These are phyloP conservation scores for Cheilinus undulatus DNA, from an alignment of 2,113 vertebrate genomes.

Conservation along the genomic window DNA sequence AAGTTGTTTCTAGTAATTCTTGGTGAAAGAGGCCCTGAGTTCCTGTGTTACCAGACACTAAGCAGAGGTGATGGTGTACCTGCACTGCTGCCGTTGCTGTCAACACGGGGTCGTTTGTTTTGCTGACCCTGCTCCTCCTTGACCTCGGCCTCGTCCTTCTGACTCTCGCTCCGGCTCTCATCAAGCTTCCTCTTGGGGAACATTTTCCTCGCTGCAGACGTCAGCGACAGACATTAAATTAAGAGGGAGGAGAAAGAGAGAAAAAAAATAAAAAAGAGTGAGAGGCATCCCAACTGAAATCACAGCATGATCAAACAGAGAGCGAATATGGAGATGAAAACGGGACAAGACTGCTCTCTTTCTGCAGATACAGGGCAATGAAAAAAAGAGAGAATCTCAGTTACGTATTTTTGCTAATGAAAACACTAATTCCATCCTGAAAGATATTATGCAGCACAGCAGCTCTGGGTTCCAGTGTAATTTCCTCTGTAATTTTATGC, in stretches of 20 bases:
- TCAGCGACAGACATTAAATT: constrained; percentile 20
- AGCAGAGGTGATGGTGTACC: constrained; percentile 53
- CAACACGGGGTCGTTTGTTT: constrained; percentile 72
- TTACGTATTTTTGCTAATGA: constrained; percentile 65
- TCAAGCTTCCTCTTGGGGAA: constrained; percentile 87
- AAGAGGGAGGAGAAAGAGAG: not conserved
- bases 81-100: not conserved
- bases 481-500: constrained; percentile 64
- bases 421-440: constrained; percentile 66
- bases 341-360: constrained; percentile 15
- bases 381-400: constrained; percentile 14
- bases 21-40: not conserved
- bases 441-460: constrained; percentile 61
- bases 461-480: constrained; percentile 51
- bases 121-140: constrained; percentile 62
- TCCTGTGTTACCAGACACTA: not conserved
- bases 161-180: constrained; percentile 54
- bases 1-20: too few relatives aligned
- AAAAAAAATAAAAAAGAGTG: not conserved
- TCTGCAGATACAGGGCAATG: constrained; percentile 53
- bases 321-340: constrained; percentile 52
- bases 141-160: constrained; percentile 49
- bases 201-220: constrained; percentile 88
- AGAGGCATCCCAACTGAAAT: constrained; percentile 40
- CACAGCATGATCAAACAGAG: constrained; percentile 46